A percentile compares a stretch with the other conserved stretches of the same genome.
Evolutionary conservation across 2,888 invertebrate genomes (phyloP).

Genomic region (Nezara viridula): DNA sequence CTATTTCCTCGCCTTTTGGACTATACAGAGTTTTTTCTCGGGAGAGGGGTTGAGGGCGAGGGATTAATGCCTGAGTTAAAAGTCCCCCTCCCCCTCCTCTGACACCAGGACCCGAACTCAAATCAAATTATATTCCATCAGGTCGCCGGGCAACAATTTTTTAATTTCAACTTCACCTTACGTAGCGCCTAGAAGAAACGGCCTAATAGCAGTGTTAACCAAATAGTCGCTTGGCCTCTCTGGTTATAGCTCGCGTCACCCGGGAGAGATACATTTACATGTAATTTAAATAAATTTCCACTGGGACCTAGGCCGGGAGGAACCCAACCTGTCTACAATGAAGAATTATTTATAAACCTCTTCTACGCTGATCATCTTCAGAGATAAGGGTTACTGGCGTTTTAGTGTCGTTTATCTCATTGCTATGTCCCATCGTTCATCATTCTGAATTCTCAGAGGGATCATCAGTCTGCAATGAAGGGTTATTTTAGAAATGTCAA

Average conservation of each 20-base stretch:
- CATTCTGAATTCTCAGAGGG: not conserved
- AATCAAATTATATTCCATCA: no score
- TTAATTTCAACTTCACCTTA: no score
- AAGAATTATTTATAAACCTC: constrained; percentile 41
- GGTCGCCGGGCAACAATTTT: no score
- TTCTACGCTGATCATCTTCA: not conserved
- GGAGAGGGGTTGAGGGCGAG: no score
- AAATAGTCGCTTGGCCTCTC: not conserved
- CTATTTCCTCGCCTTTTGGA: no score
- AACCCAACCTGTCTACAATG: not conserved
- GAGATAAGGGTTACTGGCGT: not conserved
- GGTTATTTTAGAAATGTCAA: not conserved
- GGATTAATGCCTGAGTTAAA: no score
- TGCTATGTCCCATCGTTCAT: not conserved
- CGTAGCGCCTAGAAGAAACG: not conserved
- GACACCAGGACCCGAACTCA: no score
- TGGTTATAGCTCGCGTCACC: not conserved
- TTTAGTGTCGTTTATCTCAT: not conserved
- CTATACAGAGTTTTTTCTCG: no score
- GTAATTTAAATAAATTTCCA: constrained; percentile 54
- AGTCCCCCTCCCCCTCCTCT: no score
- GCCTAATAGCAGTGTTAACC: not conserved
- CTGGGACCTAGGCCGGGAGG: not conserved
- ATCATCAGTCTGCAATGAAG: not conserved
- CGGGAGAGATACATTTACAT: constrained; percentile 28